Conservation (phyloP, 1,140 invertebrate species). For the Nasonia giraulti region DNA sequence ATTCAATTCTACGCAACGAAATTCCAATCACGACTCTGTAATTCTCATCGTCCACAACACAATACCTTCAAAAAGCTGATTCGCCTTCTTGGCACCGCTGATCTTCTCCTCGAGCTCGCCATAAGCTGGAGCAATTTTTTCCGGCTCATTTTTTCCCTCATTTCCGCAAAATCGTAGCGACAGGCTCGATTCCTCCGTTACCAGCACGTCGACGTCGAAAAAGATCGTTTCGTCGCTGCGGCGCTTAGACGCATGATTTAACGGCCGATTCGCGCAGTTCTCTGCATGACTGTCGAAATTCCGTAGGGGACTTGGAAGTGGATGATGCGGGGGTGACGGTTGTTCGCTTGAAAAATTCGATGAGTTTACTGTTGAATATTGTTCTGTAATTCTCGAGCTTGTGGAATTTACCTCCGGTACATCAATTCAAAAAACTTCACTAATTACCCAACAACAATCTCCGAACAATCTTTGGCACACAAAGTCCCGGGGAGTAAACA, state of each 20-base stretch:
- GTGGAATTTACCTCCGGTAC: no score
- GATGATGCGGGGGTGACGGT: not conserved
- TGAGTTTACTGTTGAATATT: not conserved
- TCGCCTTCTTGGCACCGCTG: not conserved
- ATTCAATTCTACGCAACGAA: no score
- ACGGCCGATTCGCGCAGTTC: not conserved
- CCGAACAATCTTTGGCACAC: no score
- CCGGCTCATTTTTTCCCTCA: no score
- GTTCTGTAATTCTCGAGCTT: no score
- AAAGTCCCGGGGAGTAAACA: not conserved
- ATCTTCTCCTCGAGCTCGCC: not conserved
- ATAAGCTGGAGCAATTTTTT: not conserved
- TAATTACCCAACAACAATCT: no score
- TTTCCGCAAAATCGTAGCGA: not conserved
- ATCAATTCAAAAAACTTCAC: no score
- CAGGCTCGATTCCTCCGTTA: not conserved
- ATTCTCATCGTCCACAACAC: no score
- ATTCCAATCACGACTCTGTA: no score
- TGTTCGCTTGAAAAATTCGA: not conserved
- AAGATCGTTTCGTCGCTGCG: not conserved
- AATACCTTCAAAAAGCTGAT: no score
- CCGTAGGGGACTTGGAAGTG: not conserved
- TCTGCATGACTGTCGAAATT: not conserved
- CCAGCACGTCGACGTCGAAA: not conserved
- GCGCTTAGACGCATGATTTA: not conserved